phyloP scores from a whole-genome alignment of 2,797 vertebrate genomes.

The Bucorvus abyssinicus region DNA sequence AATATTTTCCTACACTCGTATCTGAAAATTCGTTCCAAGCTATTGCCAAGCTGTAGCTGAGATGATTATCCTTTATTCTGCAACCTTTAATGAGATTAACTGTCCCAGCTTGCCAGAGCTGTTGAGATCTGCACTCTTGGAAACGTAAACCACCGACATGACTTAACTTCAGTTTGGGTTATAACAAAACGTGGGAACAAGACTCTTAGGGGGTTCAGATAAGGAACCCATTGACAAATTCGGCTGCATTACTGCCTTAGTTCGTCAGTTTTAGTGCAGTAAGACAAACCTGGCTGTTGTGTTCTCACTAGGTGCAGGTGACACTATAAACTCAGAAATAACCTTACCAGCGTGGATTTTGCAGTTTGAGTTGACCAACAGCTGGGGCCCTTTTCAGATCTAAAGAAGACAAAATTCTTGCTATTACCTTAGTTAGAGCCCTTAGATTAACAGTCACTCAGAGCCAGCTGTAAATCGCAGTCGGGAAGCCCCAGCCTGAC shows the following conservation, averaged over 20 bases:
- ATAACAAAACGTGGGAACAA: neutral
- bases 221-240: neutral
- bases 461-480: conserved; percentile 2
- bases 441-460: neutral
- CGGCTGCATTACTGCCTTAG: neutral
- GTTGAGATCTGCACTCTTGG: neutral
- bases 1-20: neutral
- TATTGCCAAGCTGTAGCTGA: conserved; percentile 2
- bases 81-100: conserved; percentile 38
- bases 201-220: neutral
- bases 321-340: neutral
- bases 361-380: neutral
- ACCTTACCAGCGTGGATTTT: neutral
- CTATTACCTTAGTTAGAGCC: neutral
- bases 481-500: neutral
- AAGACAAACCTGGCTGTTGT: neutral
- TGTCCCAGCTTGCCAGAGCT: neutral
- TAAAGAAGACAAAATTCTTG: neutral
- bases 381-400: neutral
- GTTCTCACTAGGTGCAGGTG: neutral
- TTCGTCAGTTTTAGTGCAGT: neutral
- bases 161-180: neutral
- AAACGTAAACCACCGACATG: neutral
- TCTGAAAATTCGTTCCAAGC: conserved; percentile 6
- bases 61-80: conserved; percentile 36